These are phyloP conservation scores for Oxystoma pomonae DNA, from an alignment of 2,888 invertebrate genomes.

Conservation along the genomic window DNA sequence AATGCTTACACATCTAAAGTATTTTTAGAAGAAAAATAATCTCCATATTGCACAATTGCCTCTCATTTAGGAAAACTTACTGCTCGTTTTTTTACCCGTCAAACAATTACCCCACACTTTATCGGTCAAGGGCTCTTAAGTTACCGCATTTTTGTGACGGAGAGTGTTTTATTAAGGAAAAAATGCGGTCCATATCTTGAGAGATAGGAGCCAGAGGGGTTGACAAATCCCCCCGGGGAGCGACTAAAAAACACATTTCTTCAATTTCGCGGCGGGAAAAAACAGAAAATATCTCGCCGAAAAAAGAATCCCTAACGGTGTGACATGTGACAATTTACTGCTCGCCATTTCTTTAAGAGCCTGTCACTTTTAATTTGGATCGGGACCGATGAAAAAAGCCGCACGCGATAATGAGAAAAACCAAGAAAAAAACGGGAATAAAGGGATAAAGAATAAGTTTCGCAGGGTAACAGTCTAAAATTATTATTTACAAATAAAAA, in stretches of 20 bases:
- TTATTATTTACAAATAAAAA: too few relatives aligned
- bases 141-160: background rate
- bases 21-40: too few relatives aligned
- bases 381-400: conserved; percentile 26
- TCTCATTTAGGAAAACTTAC: too few relatives aligned
- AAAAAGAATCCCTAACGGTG: conserved; percentile 5
- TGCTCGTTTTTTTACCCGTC: too few relatives aligned
- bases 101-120: background rate
- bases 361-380: conserved; percentile 37
- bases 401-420: background rate
- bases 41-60: too few relatives aligned
- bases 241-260: conserved; percentile 39
- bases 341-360: conserved; percentile 31
- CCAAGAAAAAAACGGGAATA: background rate
- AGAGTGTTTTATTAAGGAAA: background rate
- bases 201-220: background rate
- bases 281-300: background rate
- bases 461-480: too few relatives aligned
- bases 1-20: too few relatives aligned
- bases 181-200: conserved; percentile 23
- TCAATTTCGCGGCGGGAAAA: conserved; percentile 32
- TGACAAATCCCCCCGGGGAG: background rate
- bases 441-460: too few relatives aligned
- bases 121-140: background rate
- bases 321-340: conserved; percentile 41